Evolutionary conservation across 1,140 invertebrate genomes (phyloP), one percentile per base, ranked within the genome.

Genomic region (Drosophila auraria): DNA sequence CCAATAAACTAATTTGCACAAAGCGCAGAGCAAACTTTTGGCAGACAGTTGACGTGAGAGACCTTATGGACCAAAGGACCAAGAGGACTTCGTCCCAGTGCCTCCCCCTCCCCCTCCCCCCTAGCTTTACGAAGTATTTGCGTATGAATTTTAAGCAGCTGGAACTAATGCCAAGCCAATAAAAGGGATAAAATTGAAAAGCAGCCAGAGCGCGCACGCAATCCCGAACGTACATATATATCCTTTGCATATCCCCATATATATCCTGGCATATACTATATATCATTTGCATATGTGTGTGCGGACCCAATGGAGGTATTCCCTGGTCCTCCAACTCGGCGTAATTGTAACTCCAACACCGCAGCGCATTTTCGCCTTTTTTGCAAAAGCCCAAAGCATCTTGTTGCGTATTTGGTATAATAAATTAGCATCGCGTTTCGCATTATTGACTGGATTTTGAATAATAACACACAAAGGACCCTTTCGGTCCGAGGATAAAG

Each of bases 1-100:
- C 89, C 89, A 91, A 91, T 91, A 91, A 91, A 91, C 89, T 91
- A 91, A 91, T 91, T 91, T 91, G 84, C 89, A 91, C 89, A 83
- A 74, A 61, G 58, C 75, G 65, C 38, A 53, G 56, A 74, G 74
- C 54, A 66, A 71, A 73, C 60, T 80, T 80, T 69, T 53, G 50
- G 62, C 80, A 80, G 78, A 65, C 70, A 74, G 75, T 78, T 66
- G 70, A 66, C 51, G 64, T 56, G 27, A 44, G 45, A 17, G 61
- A 75, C 62, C 62, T 59, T 64, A 45, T 60, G 68, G 68, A 60
- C 42, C 53, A 38, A 36, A 60, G 54, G 17, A 64, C 50, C n/a
- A 23, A 12, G 4, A 44, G 50, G 23, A 44, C 4, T 20, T 20
- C 20, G 20, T 20, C 20, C 20, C 20, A 20, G 20, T 20, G 1